phyloP scores from a whole-genome alignment of 2,888 invertebrate species.

The Ferdinandea cuprea region DNA sequence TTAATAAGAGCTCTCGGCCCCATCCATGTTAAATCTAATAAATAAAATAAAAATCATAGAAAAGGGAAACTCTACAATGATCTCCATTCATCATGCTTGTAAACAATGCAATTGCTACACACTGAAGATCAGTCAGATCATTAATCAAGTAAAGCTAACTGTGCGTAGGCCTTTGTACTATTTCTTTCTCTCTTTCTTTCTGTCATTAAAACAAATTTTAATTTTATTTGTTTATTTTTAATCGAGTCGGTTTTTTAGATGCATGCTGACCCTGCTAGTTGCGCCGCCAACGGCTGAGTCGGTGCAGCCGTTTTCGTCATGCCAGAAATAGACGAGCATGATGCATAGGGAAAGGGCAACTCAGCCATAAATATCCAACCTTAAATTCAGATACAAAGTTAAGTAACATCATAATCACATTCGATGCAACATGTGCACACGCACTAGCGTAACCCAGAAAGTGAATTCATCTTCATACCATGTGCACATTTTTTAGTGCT shows the following conservation, averaged over 20 bases:
- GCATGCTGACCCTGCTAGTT: slow-evolving; percentile 60
- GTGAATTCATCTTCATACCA: slow-evolving; percentile 38
- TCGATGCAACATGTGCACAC: slow-evolving; percentile 27
- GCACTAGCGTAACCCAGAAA: slow-evolving; percentile 58
- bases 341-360: slow-evolving; percentile 41
- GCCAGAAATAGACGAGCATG: slow-evolving; percentile 50
- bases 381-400: slow-evolving; percentile 41
- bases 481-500: slow-evolving; percentile 22
- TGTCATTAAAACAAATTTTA: slow-evolving; percentile 50
- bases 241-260: slow-evolving; percentile 23
- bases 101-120: slow-evolving; percentile 28
- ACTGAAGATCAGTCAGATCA: slow-evolving; percentile 51
- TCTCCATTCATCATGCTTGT: slow-evolving; percentile 12
- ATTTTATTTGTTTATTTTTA: slow-evolving; percentile 62
- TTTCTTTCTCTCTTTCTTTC: no score
- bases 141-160: slow-evolving; percentile 43
- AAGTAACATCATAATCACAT: slow-evolving; percentile 23
- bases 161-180: slow-evolving; percentile 63
- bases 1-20: background rate
- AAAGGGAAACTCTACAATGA: slow-evolving; percentile 23
- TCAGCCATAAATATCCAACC: slow-evolving; percentile 62
- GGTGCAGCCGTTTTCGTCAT: slow-evolving; percentile 4
- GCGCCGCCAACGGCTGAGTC: slow-evolving; percentile 34
- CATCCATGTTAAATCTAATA: slow-evolving; percentile 31
- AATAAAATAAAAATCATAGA: background rate